Base-by-base conservation (phyloP, 2,113 vertebrate genomes). In the Spheniscus mendiculus region DNA sequence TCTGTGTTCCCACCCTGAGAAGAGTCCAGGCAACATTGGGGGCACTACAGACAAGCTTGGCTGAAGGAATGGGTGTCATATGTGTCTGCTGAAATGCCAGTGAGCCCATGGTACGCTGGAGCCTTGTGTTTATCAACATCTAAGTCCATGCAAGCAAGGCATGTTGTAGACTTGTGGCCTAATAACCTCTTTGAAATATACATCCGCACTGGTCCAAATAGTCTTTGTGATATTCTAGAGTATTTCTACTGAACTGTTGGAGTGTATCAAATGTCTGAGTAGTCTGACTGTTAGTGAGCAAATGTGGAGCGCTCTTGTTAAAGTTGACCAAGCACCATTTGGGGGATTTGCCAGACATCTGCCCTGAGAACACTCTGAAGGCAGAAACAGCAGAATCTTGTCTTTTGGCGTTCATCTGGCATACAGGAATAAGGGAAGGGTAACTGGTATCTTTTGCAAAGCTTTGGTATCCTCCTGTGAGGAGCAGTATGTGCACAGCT, bases 81-180 rank as follows among this genome's bases (percentile, higher is more conserved):
- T 1, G 1, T 56, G 29, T 34, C 47, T 90, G 32, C 12, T 2
- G 5, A 69, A 67, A 45, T 59, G 38, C 55, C 3, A 0, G 5
- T 26, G 45, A 77, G 45, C 52, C 47, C 42, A 7, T 6, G 7
- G 10, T 17, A 22, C 0, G 0, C 40, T 25, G 12, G 22, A 78
- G 27, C 32, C 17, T 56, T 78, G 32, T 83, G 10, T 83, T 87
- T 67, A 22, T 53, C 29, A 21, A 9, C 14, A 45, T 21, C 20
- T 38, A 62, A 26, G 12, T 69, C 27, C 47, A 44, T 18, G 36
- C 11, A 50, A 61, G n/a, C 22, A 71, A 87, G 26, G 8, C n/a
- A 20, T 19, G 30, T 27, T 72, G 40, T 26, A 55, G 52, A 42
- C 15, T 44, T 42, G 20, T 26, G n/a, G 10, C 38, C 27, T 77